Evolutionary conservation across 1,140 invertebrate species (phyloP).

Genomic region (Nomia melanderi): DNA sequence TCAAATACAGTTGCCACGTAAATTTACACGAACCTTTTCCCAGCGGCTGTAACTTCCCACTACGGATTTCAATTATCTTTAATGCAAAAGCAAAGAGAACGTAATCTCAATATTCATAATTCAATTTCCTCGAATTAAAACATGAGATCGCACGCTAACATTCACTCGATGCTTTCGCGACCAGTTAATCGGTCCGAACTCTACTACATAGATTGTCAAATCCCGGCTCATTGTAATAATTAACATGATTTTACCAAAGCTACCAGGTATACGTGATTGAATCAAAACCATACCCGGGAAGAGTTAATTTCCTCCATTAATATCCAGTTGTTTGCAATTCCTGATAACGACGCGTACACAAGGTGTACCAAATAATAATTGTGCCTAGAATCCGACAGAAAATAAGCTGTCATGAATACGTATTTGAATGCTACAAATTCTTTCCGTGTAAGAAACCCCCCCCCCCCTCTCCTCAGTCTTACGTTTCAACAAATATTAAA

Average conservation of each 20-base stretch:
- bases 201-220: not conserved
- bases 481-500: too few species aligned
- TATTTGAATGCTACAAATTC: not conserved
- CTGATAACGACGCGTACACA: not conserved
- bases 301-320: conserved; percentile 2
- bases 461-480: too few species aligned
- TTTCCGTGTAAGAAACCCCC: too few species aligned
- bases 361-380: not conserved
- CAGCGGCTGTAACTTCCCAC: too few species aligned
- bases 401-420: not conserved
- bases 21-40: too few species aligned
- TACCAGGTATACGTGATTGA: not conserved
- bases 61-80: not conserved
- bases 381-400: not conserved
- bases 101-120: not conserved
- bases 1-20: too few species aligned
- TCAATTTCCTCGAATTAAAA: not conserved
- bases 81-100: not conserved
- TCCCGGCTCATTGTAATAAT: conserved; percentile 5
- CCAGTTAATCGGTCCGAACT: not conserved
- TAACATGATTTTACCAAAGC: not conserved
- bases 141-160: not conserved
- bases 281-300: not conserved
- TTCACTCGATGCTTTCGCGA: not conserved
- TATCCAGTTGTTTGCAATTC: conserved; percentile 3